A percentile compares a stretch with the other conserved stretches of the same genome.
These are phyloP conservation scores for Microtus oregoni DNA, from an alignment of 2,113 vertebrate genomes.

Conservation along the genomic window DNA sequence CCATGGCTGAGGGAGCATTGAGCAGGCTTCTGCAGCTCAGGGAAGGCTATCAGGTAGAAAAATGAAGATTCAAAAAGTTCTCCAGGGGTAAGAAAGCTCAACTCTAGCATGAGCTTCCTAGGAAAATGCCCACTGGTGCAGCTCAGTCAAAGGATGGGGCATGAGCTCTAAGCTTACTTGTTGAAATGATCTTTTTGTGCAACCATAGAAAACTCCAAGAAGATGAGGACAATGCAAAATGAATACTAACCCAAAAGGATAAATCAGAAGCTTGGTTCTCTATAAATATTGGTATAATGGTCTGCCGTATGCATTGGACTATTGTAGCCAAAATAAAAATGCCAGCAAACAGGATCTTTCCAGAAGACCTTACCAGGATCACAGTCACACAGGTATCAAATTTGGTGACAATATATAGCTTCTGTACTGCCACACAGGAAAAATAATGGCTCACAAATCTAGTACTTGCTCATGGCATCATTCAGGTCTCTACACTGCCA, in stretches of 20 bases:
- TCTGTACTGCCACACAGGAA: neutral
- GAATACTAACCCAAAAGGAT: neutral
- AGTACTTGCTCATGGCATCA: neutral
- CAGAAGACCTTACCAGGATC: neutral
- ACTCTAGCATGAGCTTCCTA: neutral
- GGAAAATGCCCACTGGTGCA: neutral
- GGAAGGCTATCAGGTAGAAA: neutral
- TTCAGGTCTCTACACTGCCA: neutral
- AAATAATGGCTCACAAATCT: neutral
- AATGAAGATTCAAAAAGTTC: neutral
- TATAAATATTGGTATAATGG: neutral
- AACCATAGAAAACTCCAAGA: neutral
- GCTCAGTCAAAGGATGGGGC: fast-evolving
- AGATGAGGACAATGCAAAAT: neutral
- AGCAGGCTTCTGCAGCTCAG: neutral
- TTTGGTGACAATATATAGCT: neutral
- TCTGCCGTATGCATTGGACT: neutral
- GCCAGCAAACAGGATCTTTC: neutral
- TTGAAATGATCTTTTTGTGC: neutral
- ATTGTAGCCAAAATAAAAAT: slow-evolving; percentile 2
- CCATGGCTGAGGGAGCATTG: neutral
- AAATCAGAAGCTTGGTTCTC: slow-evolving; percentile 2
- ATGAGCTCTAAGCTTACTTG: neutral
- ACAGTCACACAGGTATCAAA: neutral
- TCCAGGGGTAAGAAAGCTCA: neutral